Evolutionary conservation across 2,888 invertebrate species (phyloP), one percentile per base, ranked within the genome.

Genomic region (Volucella bombylans): DNA sequence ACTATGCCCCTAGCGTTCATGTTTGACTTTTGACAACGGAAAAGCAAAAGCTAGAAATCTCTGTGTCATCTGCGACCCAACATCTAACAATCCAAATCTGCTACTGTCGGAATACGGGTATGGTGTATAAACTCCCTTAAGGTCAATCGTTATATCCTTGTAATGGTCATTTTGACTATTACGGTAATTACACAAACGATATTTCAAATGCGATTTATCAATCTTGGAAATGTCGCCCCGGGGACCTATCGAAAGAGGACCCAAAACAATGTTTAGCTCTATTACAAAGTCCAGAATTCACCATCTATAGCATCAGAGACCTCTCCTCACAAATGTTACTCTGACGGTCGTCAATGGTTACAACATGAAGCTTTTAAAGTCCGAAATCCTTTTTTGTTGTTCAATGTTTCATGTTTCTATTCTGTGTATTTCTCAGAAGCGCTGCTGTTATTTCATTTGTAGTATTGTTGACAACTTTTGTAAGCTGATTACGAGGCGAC

Each of bases 101-200:
- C 31, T 31, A 0, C 31, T 31, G 31, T 31, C 31, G 31, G 4
- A 4, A 6, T 31, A 31, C 31, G 31, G 31, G 39, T 18, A 57
- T 31, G n/a, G 12, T 41, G 52, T 50, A 23, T 45, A 39, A 45
- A 55, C 41, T 57, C 69, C 69, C 69, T 57, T 49, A 59, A 49
- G 69, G 69, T 69, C 57, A 69, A 41, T 49, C 57, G 55, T 47
- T 74, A 57, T 57, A 45, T 65, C 74, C 74, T 55, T 74, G 65
- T 67, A 74, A 65, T 65, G 74, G 50, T 67, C 57, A 74, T 74
- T 74, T 55, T 49, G 38, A 45, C 67, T 59, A 73, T 73, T 73
- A 73, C 73, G 55, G 73, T 73, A 68, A 67, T 76, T 59, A 76
- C 76, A 68, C 76, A 76, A 76, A 76, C 67, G 67, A 61, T 76